These are phyloP conservation scores for Dolichoris vasculosae DNA, from an alignment of 1,140 invertebrate species.

Conservation along the genomic window DNA sequence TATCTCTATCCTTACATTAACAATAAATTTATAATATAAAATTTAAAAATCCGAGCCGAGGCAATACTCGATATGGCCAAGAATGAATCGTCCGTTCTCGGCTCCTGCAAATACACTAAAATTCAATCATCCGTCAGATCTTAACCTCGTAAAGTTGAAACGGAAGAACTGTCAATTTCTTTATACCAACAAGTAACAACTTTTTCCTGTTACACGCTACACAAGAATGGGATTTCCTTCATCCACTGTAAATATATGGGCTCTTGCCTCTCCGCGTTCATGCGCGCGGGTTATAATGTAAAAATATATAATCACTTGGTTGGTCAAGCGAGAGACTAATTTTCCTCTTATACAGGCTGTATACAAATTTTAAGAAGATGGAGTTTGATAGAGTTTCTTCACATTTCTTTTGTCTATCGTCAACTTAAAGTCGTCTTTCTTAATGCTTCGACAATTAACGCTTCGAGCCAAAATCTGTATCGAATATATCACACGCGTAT, in stretches of 20 bases:
- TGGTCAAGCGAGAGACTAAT: conserved; percentile 16
- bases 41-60: conserved; percentile 4
- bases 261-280: background rate
- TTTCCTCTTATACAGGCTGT: background rate
- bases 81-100: background rate
- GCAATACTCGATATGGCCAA: background rate
- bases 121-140: conserved; percentile 34
- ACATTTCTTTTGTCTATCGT: no score
- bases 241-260: background rate
- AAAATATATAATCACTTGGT: background rate
- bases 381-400: background rate
- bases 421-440: no score
- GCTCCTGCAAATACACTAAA: background rate
- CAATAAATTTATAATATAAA: background rate
- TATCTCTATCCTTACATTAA: background rate
- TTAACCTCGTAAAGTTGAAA: background rate
- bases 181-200: background rate
- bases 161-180: conserved; percentile 12
- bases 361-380: background rate
- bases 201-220: background rate
- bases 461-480: no score
- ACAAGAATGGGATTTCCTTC: conserved; percentile 10
- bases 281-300: conserved; percentile 11
- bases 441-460: no score
- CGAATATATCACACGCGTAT: no score